These are phyloP conservation scores for Camelus dromedarius DNA, from an alignment of 2,113 vertebrate genomes.

Conservation along the genomic window DNA sequence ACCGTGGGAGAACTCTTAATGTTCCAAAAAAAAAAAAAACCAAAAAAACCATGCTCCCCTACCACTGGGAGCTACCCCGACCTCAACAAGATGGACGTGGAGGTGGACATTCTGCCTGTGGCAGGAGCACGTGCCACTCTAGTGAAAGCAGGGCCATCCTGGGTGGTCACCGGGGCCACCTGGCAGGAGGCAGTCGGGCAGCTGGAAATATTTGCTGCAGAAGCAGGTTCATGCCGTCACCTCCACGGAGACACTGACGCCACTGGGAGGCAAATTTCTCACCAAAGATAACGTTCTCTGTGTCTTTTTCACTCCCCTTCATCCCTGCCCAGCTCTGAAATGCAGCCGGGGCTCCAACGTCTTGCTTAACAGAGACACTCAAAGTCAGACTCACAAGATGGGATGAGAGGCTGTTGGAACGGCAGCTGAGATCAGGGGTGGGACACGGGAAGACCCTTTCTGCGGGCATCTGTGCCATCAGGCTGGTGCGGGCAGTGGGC, in stretches of 20 bases:
- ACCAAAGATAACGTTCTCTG: neutral
- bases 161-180: neutral
- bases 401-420: neutral
- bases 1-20: too few species aligned
- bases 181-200: neutral
- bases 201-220: neutral
- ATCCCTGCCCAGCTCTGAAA: neutral
- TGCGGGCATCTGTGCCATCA: neutral
- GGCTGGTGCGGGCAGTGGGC: accelerated
- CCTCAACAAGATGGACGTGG: accelerated
- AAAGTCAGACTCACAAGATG: neutral
- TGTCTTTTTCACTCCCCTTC: neutral
- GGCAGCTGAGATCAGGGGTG: neutral
- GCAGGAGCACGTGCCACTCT: neutral
- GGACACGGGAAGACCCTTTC: neutral
- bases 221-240: neutral
- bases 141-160: neutral
- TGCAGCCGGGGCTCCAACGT: neutral
- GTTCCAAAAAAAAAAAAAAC: too few species aligned
- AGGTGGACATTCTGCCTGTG: neutral
- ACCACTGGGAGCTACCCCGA: neutral
- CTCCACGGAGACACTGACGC: neutral
- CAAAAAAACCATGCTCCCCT: too few species aligned
- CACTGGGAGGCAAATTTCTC: neutral
- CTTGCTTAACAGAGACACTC: neutral